Percentiles rank a stretch among this genome's conserved stretches.
Evolutionary conservation across 2,113 vertebrate genomes (phyloP).

Genomic region (Campylomormyrus numenius): DNA sequence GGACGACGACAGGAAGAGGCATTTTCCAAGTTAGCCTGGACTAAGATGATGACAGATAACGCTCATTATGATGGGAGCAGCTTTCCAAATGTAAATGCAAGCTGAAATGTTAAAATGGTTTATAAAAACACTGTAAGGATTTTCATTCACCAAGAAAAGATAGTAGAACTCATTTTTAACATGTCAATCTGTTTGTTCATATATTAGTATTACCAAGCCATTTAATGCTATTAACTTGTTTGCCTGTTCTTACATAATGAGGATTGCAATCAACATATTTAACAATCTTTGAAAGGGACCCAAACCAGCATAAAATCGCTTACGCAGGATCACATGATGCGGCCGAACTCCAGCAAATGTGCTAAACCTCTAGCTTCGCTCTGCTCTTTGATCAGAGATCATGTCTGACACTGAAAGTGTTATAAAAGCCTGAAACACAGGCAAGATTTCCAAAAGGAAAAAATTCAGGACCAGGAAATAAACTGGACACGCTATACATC

Average conservation of each 20-base stretch:
- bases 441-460: not conserved
- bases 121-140: not conserved
- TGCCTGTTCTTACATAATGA: not conserved
- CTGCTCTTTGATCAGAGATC: not conserved
- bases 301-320: not conserved
- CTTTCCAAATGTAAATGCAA: not conserved
- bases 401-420: not conserved
- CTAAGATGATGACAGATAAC: not conserved
- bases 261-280: not conserved
- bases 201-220: not conserved
- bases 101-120: not conserved
- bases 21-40: not conserved
- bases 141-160: not conserved
- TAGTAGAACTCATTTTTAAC: not conserved
- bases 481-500: not conserved
- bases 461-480: not conserved
- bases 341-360: not conserved
- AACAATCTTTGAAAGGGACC: not conserved
- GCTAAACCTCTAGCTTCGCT: not conserved
- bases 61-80: not conserved
- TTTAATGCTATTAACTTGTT: not conserved
- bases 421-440: not conserved
- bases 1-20: not conserved
- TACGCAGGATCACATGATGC: not conserved
- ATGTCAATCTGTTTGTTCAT: not conserved